A percentile compares a stretch with the other conserved stretches of the same genome.
Evolutionary conservation across 1,140 invertebrate species (phyloP).

Genomic region (Mylabris phalerata): DNA sequence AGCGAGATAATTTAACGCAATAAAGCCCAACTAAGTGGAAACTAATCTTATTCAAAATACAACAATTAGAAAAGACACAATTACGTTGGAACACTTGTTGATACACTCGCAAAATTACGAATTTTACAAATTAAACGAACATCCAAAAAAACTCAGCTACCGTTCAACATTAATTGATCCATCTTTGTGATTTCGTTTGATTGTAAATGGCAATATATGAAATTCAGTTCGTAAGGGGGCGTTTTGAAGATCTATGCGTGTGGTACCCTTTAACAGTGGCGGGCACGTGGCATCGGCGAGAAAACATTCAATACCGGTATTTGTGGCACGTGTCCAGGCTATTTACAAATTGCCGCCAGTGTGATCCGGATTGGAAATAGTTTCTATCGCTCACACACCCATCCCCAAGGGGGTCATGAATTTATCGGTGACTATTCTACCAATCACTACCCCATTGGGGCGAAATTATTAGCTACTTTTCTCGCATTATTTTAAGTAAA

Average conservation of each 20-base stretch:
- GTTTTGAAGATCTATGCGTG: neutral
- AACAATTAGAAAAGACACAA: slow-evolving; percentile 14
- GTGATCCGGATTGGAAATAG: slow-evolving; percentile 25
- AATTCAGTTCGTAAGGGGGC: neutral
- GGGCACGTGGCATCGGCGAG: slow-evolving; percentile 33
- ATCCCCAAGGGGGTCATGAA: slow-evolving; percentile 10
- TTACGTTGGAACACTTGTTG: slow-evolving; percentile 12
- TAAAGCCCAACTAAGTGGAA: slow-evolving; percentile 15
- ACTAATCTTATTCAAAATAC: slow-evolving; percentile 13
- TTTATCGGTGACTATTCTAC: neutral
- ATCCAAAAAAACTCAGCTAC: too few species aligned
- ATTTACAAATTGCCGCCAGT: slow-evolving; percentile 39
- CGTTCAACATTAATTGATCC: too few species aligned
- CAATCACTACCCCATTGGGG: neutral
- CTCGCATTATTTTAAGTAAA: too few species aligned
- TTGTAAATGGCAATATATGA: too few species aligned
- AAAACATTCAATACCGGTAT: slow-evolving; percentile 37
- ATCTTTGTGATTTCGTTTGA: too few species aligned
- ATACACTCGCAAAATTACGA: slow-evolving; percentile 6
- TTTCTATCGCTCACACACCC: neutral
- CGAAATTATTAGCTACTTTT: neutral
- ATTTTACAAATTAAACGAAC: neutral
- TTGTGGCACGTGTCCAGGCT: slow-evolving; percentile 34
- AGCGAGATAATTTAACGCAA: slow-evolving; percentile 10
- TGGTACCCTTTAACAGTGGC: slow-evolving; percentile 7